A percentile compares a stretch with the other conserved stretches of the same genome.
Conservation (phyloP, 2,888 invertebrate species). For the Ichneumoninae sp. region DNA sequence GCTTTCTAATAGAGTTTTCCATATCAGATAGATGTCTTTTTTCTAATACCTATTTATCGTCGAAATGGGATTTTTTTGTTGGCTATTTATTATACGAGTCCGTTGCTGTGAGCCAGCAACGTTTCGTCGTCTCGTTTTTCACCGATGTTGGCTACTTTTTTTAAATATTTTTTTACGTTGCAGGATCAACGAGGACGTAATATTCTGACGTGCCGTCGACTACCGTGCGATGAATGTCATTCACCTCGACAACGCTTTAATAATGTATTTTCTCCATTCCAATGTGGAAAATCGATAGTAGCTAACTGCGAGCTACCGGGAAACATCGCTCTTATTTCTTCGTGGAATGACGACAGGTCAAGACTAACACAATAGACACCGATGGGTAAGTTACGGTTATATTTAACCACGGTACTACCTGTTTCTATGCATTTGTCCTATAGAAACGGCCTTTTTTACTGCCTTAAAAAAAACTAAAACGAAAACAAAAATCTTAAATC, state of each 20-base stretch:
- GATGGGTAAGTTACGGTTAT: neutral
- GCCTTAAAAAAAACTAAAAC: no score
- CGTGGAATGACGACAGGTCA: constrained; percentile 26
- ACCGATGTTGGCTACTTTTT: no score
- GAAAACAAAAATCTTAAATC: no score
- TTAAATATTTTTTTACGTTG: neutral
- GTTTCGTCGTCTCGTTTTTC: neutral
- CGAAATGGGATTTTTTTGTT: neutral
- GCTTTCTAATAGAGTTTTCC: no score
- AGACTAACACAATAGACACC: constrained; percentile 13
- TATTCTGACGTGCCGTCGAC: constrained; percentile 26
- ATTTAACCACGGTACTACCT: constrained; percentile 12
- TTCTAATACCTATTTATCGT: no score
- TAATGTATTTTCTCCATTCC: constrained; percentile 51
- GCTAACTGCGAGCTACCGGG: constrained; percentile 9
- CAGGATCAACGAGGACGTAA: neutral
- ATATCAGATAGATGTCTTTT: no score
- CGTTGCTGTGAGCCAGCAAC: neutral
- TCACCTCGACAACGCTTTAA: constrained; percentile 49
- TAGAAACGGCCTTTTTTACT: no score
- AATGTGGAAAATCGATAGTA: constrained; percentile 51
- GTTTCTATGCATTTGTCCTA: neutral
- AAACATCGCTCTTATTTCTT: constrained; percentile 43
- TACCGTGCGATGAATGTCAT: constrained; percentile 51
- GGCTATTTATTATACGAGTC: neutral